Evolutionary conservation across 2,888 invertebrate genomes (phyloP).

Genomic region (Cryptus armator): DNA sequence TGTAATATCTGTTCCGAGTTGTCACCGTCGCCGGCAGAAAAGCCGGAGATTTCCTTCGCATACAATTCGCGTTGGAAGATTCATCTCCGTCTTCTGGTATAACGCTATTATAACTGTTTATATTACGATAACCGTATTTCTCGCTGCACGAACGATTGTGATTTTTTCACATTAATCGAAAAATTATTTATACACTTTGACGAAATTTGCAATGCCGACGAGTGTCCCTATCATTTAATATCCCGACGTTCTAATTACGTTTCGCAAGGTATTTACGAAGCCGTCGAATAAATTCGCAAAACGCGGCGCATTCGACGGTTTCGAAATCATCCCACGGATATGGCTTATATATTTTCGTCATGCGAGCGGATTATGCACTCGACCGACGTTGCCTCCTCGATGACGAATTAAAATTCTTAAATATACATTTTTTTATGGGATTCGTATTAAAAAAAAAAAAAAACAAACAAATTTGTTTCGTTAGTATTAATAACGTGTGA

Average conservation of each 20-base stretch:
- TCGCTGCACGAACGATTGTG: not conserved
- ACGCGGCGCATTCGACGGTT: constrained; percentile 14
- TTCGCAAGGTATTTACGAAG: constrained; percentile 36
- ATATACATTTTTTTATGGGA: not conserved
- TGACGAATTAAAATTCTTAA: not conserved
- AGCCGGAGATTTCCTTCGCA: not conserved
- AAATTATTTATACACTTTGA: not conserved
- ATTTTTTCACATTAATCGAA: not conserved
- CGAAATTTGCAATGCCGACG: not conserved
- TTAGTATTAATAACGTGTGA: too few species aligned
- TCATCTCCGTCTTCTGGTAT: not conserved
- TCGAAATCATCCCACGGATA: constrained; percentile 13
- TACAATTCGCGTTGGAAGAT: not conserved
- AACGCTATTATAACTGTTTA: not conserved
- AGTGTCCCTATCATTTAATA: not conserved
- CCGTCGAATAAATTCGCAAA: constrained; percentile 20
- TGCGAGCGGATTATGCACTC: not conserved
- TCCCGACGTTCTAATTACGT: not conserved
- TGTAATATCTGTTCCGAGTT: constrained; percentile 1
- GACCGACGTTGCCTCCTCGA: not conserved
- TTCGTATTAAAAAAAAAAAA: too few species aligned
- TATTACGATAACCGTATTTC: too few species aligned
- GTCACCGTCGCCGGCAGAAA: not conserved
- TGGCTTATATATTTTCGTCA: constrained; percentile 10
- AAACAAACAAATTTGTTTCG: too few species aligned